Conservation (phyloP, 2,888 invertebrate genomes). For the Stomorhina lunata region DNA sequence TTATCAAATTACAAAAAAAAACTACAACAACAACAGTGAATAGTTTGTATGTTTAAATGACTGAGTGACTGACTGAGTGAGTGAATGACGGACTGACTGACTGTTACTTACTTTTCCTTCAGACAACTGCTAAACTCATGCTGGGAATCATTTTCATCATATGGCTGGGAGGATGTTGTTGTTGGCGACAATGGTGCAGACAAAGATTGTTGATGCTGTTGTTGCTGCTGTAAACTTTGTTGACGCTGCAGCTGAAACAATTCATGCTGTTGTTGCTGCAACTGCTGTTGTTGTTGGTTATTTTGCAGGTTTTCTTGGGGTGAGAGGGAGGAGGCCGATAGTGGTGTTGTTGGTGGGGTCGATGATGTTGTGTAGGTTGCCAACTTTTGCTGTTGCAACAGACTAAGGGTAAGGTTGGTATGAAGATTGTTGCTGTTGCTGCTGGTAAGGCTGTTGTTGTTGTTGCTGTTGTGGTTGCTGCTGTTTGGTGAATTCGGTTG, state of each 20-base stretch:
- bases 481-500: conserved; percentile 68
- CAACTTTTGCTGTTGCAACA: conserved; percentile 66
- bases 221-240: conserved; percentile 66
- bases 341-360: conserved; percentile 61
- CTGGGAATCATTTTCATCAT: conserved; percentile 70
- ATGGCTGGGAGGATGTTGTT: conserved; percentile 60
- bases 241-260: conserved; percentile 70
- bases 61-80: conserved; percentile 12
- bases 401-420: too few relatives aligned
- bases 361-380: conserved; percentile 56
- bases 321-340: conserved; percentile 58
- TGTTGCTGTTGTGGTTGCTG: conserved; percentile 39
- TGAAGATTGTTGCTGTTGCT: conserved; percentile 37
- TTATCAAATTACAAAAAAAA: conserved; percentile 45
- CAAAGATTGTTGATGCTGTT: conserved; percentile 60
- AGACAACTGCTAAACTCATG: conserved; percentile 77
- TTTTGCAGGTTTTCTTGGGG: conserved; percentile 63
- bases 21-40: conserved; percentile 7
- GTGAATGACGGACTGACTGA: conserved; percentile 26
- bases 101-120: conserved; percentile 79
- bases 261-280: conserved; percentile 73
- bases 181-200: conserved; percentile 57
- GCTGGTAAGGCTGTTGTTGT: conserved; percentile 55
- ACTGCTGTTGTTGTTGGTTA: conserved; percentile 62
- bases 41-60: neutral